Evolutionary conservation across 2,797 vertebrate genomes (phyloP).

Genomic region (Limosa lapponica): DNA sequence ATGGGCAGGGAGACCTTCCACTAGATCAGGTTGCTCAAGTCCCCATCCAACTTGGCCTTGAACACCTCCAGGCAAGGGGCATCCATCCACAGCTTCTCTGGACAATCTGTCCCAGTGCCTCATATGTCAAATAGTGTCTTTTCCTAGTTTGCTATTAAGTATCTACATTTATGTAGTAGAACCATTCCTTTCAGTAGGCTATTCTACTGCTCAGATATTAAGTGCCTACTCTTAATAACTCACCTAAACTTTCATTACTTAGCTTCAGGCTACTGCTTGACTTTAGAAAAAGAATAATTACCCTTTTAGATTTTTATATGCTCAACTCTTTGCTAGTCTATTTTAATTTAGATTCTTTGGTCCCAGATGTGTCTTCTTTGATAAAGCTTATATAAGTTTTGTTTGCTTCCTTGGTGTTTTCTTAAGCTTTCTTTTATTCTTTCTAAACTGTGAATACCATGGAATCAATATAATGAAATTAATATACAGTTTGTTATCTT

Average conservation of each 20-base stretch:
- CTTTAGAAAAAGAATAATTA: constrained; percentile 28
- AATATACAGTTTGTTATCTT: not conserved
- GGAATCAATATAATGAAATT: not conserved
- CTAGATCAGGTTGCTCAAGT: not conserved
- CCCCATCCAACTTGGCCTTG: not conserved
- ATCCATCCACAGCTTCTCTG: not conserved
- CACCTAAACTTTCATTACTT: constrained; percentile 28
- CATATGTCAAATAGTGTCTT: not conserved
- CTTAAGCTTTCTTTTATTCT: not conserved
- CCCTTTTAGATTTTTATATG: constrained; percentile 14
- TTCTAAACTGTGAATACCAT: not conserved
- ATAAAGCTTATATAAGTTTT: not conserved
- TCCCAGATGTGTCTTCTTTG: not conserved
- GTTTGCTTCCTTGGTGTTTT: not conserved
- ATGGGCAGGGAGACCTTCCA: not conserved
- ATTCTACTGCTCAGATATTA: not conserved
- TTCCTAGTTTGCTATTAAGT: not conserved
- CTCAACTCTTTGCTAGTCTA: not conserved
- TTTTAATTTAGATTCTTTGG: not conserved
- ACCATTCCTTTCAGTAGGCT: not conserved
- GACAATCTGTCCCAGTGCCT: not conserved
- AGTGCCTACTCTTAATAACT: constrained; percentile 39
- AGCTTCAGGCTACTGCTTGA: constrained; percentile 23
- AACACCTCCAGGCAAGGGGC: not conserved
- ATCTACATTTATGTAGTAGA: constrained; percentile 1